Percentiles rank a stretch among this genome's conserved stretches.
These are phyloP conservation scores for Thymelicus lineola DNA, from an alignment of 2,888 invertebrate genomes.

Conservation along the genomic window DNA sequence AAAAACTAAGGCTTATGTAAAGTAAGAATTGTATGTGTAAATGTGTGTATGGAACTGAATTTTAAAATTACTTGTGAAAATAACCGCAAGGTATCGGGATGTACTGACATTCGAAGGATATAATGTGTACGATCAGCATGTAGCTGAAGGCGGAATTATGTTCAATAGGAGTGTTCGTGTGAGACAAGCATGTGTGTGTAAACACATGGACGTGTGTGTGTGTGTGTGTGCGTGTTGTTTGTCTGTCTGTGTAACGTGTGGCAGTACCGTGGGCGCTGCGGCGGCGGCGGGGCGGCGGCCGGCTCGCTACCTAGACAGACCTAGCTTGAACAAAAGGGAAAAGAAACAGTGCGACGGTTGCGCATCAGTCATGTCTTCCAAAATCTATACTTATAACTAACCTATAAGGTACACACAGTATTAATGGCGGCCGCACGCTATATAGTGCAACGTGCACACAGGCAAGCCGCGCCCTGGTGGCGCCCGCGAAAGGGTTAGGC, in stretches of 20 bases:
- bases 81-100: not conserved
- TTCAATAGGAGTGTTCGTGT: not conserved
- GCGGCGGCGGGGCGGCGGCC: slow-evolving; percentile 71
- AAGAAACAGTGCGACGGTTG: slow-evolving; percentile 81
- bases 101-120: not conserved
- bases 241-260: slow-evolving; percentile 53
- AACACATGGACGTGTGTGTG: slow-evolving; percentile 40
- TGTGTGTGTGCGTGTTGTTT: slow-evolving; percentile 38
- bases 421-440: not conserved
- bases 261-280: slow-evolving; percentile 78
- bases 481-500: not conserved
- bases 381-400: slow-evolving; percentile 48
- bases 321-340: slow-evolving; percentile 85
- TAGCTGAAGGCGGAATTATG: not conserved
- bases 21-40: no score
- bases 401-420: slow-evolving; percentile 1
- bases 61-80: no score
- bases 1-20: no score
- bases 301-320: slow-evolving; percentile 83
- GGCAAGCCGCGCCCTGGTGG: not conserved
- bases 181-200: slow-evolving; percentile 35
- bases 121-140: not conserved
- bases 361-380: slow-evolving; percentile 84
- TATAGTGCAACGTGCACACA: slow-evolving; percentile 4
- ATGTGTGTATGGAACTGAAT: no score